phyloP scores from a whole-genome alignment of 2,888 invertebrate species.

The Pristionchus arcanus region DNA sequence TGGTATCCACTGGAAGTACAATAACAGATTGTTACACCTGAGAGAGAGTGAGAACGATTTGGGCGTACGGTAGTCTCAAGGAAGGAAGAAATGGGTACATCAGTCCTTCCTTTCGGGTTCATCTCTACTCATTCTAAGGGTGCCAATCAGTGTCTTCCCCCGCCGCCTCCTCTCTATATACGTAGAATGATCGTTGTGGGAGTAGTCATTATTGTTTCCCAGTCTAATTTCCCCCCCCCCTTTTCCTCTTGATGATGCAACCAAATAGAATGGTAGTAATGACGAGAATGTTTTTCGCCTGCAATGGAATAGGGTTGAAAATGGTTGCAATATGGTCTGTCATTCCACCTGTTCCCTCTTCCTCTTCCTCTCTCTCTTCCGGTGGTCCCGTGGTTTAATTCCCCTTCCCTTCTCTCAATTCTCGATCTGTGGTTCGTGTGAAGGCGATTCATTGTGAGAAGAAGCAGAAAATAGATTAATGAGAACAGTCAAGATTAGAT shows the following conservation, averaged over 20 bases:
- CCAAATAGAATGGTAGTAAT: neutral
- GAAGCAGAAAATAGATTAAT: neutral
- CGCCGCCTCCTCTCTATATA: neutral
- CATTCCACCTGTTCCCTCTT: neutral
- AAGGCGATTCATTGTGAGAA: neutral
- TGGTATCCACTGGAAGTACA: neutral
- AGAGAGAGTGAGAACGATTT: neutral
- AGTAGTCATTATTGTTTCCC: neutral
- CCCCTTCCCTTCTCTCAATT: neutral
- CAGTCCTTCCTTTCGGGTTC: neutral
- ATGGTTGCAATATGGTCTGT: neutral
- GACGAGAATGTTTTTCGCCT: neutral
- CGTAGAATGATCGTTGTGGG: neutral
- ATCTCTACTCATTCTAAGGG: neutral
- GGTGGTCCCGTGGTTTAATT: neutral
- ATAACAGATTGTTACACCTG: neutral
- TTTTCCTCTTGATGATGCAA: neutral
- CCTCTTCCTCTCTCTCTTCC: neutral
- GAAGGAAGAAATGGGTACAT: neutral
- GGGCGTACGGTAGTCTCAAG: neutral
- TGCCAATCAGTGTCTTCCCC: constrained; percentile 8
- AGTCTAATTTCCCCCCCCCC: neutral
- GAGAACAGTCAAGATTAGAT: neutral
- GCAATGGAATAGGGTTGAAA: neutral
- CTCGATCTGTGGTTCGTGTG: neutral